phyloP scores from a whole-genome alignment of 1,140 invertebrate genomes.

The Eubasilissa regina region DNA sequence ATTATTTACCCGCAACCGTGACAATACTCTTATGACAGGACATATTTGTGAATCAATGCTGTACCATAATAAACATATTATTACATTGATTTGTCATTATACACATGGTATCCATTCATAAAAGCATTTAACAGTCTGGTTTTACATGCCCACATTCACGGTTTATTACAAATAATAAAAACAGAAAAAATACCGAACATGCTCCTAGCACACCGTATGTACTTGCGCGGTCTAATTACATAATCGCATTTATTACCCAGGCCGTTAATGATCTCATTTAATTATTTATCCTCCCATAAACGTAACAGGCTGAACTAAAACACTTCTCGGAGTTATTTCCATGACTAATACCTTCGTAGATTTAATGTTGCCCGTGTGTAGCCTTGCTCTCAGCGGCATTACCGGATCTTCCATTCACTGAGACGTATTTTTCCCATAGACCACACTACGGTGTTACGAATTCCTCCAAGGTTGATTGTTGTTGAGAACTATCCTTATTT shows the following conservation, averaged over 20 bases:
- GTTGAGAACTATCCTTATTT: constrained; percentile 21
- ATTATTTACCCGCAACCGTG: too few species aligned
- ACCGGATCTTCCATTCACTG: constrained; percentile 60
- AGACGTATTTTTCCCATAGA: constrained; percentile 55
- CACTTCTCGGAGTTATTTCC: constrained; percentile 1
- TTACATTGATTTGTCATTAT: too few species aligned
- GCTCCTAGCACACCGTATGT: constrained; percentile 1
- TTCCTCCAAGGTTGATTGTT: constrained; percentile 55
- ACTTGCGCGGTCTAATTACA: constrained; percentile 30
- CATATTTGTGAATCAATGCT: too few species aligned
- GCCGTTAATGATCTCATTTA: constrained; percentile 38
- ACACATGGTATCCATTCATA: too few species aligned
- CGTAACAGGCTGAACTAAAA: constrained; percentile 19
- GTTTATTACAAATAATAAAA: background rate
- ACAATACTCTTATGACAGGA: too few species aligned
- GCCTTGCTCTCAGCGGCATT: constrained; percentile 28
- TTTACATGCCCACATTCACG: too few species aligned
- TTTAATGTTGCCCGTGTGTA: constrained; percentile 1
- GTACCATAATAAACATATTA: too few species aligned
- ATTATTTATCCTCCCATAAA: constrained; percentile 31
- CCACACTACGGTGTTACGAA: constrained; percentile 50
- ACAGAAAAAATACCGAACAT: background rate
- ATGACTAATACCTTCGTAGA: constrained; percentile 24
- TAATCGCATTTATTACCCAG: constrained; percentile 33
- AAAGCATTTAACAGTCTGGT: too few species aligned